Base-by-base conservation (phyloP, 2,113 vertebrate species). In the Caracal caracal region DNA sequence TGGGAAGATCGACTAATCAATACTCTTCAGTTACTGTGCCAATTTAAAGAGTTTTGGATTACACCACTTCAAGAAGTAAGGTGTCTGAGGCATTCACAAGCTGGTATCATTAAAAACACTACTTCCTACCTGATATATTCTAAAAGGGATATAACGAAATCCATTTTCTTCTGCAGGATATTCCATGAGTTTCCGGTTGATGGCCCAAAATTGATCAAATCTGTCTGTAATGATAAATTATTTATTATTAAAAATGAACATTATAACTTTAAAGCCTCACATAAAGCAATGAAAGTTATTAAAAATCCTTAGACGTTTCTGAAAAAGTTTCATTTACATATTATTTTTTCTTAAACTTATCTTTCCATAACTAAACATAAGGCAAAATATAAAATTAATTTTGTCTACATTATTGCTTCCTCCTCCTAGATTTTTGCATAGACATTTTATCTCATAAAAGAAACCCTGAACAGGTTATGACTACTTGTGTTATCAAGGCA, bases 141-240 rank as follows among this genome's bases (percentile, higher is more conserved):
- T 99, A 99, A 99, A 99, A 71, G 99, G 99, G 94, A 99, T 99
- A 98, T 99, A 99, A 97, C 99, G 99, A 98, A 99, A 99, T 98
- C 99, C 99, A 93, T 98, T 99, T 37, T 99, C 99, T 98, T 99
- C 99, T 19, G 99, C 98, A 65, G 99, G 97, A 98, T 99, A 99
- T 82, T 99, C 99, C 99, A 99, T 99, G 95, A 99, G 99, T 98
- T 99, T 99, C 97, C 99, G 99, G 98, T 99, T 99, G 99, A 99
- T 99, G 95, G 99, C 99, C 99, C 99, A 99, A 99, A 99, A 99
- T 95, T 99, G 99, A 98, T 99, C 99, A 98, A 99, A 99, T 97
- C 99, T 99, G 98, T 99, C 99, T 99, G 98, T 96, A 97, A 98
- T 94, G 59, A 98, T 76, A 99, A 98, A 98, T 86, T 86, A 94